Evolutionary conservation across 1,140 invertebrate species (phyloP).

Genomic region (Aphaenogaster floridana): DNA sequence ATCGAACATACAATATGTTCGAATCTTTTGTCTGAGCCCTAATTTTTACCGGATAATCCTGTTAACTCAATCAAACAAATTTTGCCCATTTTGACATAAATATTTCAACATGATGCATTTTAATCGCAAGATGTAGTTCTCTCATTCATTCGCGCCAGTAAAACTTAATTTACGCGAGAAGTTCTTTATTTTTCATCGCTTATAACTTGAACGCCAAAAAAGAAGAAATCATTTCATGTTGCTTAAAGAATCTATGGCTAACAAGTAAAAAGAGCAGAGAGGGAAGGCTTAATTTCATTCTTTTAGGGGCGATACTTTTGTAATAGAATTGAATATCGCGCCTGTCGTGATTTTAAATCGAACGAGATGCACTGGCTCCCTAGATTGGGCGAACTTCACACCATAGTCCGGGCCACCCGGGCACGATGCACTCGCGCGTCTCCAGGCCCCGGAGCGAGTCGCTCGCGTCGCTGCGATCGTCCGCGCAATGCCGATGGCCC

Average conservation of each 20-base stretch:
- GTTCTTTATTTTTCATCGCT: neutral
- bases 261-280: neutral
- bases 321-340: neutral
- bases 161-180: neutral
- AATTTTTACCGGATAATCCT: neutral
- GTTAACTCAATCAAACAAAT: neutral
- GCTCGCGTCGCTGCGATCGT: slow-evolving; percentile 73
- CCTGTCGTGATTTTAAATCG: neutral
- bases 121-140: neutral
- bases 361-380: neutral
- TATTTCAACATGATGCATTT: neutral
- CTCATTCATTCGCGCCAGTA: neutral
- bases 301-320: neutral
- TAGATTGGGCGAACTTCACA: neutral
- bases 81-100: neutral
- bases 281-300: neutral
- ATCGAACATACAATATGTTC: too few species aligned
- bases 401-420: neutral
- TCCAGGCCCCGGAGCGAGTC: slow-evolving; percentile 46
- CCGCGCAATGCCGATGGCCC: slow-evolving; percentile 53
- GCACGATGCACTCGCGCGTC: slow-evolving; percentile 53
- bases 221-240: neutral
- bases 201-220: neutral
- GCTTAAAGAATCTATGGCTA: neutral
- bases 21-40: neutral